A percentile compares a stretch with the other conserved stretches of the same genome.
Conservation (phyloP, 37 sponge, comb jelly and placozoan species). For the Cliona cf. orientalis region DNA sequence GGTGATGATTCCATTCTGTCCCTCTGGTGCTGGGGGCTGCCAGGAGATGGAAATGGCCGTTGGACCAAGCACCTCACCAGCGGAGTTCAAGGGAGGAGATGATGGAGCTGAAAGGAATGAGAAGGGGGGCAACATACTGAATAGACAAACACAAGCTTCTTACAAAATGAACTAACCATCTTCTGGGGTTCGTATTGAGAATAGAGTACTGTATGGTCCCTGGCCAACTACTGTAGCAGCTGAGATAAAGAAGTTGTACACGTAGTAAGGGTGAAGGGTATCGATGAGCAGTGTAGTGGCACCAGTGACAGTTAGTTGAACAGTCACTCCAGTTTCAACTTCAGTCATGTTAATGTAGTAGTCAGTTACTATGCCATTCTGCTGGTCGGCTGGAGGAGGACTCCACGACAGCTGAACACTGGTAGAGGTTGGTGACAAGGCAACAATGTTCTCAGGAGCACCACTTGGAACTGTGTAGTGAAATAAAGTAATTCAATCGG, state of each 20-base stretch:
- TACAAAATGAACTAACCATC: conserved; percentile 59
- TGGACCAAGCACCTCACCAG: conserved; percentile 15
- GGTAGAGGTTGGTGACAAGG: background rate
- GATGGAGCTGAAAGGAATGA: conserved; percentile 36
- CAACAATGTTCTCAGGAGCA: conserved; percentile 13
- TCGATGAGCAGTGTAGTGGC: background rate
- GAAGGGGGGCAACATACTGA: no score
- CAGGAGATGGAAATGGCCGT: conserved; percentile 21
- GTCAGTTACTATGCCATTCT: conserved; percentile 44
- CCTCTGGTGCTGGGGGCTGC: conserved; percentile 18
- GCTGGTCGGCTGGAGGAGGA: conserved; percentile 29
- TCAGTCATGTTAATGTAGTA: conserved; percentile 23
- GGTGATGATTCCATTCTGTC: conserved; percentile 43
- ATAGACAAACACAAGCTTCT: background rate
- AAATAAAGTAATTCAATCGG: no score
- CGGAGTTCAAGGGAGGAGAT: conserved; percentile 7
- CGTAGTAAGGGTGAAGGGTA: conserved; percentile 28
- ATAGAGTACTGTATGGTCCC: conserved; percentile 32
- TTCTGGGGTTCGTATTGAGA: conserved; percentile 30
- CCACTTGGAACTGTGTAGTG: conserved; percentile 28
- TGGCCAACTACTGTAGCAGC: conserved; percentile 34
- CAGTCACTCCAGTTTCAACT: background rate
- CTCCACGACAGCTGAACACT: conserved; percentile 21
- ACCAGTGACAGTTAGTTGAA: background rate
- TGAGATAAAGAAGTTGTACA: conserved; percentile 10